Percentiles rank a stretch among this genome's conserved stretches.
These are phyloP conservation scores for Papilio glaucus DNA, from an alignment of 1,140 invertebrate species.

Conservation along the genomic window DNA sequence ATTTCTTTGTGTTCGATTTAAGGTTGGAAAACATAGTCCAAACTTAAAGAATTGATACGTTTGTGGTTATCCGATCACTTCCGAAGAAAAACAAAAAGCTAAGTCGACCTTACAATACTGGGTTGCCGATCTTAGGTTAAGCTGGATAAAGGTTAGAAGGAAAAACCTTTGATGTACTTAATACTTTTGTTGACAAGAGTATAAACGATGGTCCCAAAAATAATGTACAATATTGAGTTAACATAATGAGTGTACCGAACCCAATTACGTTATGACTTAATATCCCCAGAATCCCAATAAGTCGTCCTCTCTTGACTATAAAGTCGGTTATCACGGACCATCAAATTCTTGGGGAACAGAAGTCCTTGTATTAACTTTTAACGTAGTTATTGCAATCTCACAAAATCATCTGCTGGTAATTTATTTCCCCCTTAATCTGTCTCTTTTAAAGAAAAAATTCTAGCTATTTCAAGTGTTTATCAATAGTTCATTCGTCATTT, in stretches of 20 bases:
- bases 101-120: neutral
- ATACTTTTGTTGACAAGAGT: neutral
- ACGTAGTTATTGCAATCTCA: no score
- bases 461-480: no score
- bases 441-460: no score
- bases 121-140: neutral
- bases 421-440: no score
- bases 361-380: no score
- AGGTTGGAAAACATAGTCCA: neutral
- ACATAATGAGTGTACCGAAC: neutral
- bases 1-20: neutral
- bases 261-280: neutral
- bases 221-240: neutral
- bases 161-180: constrained; percentile 14
- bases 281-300: no score
- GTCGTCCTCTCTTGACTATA: no score
- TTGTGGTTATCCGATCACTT: neutral
- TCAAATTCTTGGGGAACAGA: no score
- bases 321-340: no score
- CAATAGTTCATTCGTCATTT: no score
- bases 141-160: neutral
- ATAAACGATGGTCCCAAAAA: neutral
- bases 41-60: constrained; percentile 6
- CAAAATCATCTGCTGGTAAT: no score
- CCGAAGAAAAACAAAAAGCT: neutral